Evolutionary conservation across 2,888 invertebrate genomes (phyloP), one percentile per base, ranked within the genome.

Genomic region (Achlya flavicornis): DNA sequence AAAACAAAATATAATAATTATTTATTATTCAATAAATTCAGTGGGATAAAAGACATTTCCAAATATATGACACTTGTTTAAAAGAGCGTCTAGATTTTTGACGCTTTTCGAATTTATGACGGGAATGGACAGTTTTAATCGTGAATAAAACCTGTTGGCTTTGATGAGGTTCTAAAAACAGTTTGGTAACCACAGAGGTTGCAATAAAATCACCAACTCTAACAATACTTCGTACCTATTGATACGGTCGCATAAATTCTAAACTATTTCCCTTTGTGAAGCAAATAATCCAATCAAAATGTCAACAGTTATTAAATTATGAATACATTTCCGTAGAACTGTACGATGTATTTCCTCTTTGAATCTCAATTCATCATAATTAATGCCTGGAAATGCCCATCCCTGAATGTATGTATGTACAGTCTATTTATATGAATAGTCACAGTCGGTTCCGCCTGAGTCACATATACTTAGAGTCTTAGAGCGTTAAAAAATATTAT

Each of bases 41-140:
- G 69, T 75, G 72, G 78, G 85, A 78, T 88, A 91, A 89, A 90
- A 84, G 81, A 85, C 92, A 93, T 92, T 77, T 89, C 89, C 81
- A 88, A 91, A 90, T 85, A 79, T 76, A 63, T 86, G 90, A 89
- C 89, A 90, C 76, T 69, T 78, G 81, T 88, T 90, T 88, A 84
- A 89, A 91, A 84, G 78, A 66, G 78, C 87, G 84, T 85, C 89
- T 91, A 90, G 91, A 91, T 90, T 87, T 77, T 68, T 87, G 87
- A 87, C 82, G 78, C 74, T 75, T 86, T 87, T 87, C 79, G 77
- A 85, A 86, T 76, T 70, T 70, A 41, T 60, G 71, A 67, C 26
- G 65, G 63, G 68, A 74, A 63, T 69, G 66, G 83, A 68, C 81
- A 84, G 79, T 73, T 41, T 60, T 41, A 66, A 64, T 67, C 7